Evolutionary conservation across 2,113 vertebrate genomes (phyloP).

Genomic region (Lipophrys pholis): DNA sequence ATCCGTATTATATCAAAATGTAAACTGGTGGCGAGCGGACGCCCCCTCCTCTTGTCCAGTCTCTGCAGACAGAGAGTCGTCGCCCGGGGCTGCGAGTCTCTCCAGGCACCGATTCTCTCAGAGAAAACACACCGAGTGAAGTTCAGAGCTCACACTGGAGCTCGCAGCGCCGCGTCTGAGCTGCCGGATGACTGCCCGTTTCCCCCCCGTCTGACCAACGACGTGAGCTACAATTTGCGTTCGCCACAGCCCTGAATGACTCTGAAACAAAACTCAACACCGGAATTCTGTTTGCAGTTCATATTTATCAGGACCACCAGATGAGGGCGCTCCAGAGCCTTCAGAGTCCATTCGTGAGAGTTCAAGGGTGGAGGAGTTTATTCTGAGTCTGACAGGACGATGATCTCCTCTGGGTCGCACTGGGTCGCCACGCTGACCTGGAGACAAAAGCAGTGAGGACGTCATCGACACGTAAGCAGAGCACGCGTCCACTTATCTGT

Average conservation of each 20-base stretch:
- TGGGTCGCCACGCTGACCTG: slow-evolving; percentile 90
- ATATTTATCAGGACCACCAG: no score
- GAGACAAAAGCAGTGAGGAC: not conserved
- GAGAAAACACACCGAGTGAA: not conserved
- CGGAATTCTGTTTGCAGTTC: no score
- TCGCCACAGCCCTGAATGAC: no score
- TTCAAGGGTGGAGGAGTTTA: slow-evolving; percentile 67
- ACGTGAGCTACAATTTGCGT: no score
- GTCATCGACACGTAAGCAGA: no score
- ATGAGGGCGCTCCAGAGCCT: no score
- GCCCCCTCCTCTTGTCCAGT: not conserved
- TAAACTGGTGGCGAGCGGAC: slow-evolving; percentile 31
- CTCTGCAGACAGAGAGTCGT: not conserved
- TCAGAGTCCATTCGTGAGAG: no score
- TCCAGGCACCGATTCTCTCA: slow-evolving; percentile 48
- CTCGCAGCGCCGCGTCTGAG: no score
- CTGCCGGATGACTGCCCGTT: no score
- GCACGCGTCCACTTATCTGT: no score
- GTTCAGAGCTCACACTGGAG: not conserved
- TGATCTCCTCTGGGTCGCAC: slow-evolving; percentile 90
- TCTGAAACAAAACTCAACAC: no score
- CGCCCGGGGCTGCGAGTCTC: not conserved
- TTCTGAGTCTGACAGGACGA: slow-evolving; percentile 90
- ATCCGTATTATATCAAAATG: slow-evolving; percentile 40
- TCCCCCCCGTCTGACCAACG: no score